Evolutionary conservation across 2,888 invertebrate genomes (phyloP), one percentile per base, ranked within the genome.

Genomic region (Cordilura impudica): DNA sequence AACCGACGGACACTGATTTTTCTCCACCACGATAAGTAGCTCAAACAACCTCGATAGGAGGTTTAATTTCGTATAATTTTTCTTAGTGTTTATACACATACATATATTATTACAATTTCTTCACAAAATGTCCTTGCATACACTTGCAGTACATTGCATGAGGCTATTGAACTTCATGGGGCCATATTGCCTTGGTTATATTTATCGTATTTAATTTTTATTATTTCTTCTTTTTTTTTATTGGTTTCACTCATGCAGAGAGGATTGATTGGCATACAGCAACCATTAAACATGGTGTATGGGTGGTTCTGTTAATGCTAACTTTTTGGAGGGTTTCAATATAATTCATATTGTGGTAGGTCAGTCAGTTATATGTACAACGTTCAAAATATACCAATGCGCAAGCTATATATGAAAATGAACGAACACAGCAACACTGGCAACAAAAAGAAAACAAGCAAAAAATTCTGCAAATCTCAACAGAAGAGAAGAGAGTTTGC

Each of bases 61-160:
- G n/a, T n/a, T n/a, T n/a, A n/a, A n/a, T n/a, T n/a, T n/a, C n/a
- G n/a, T n/a, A n/a, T n/a, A n/a, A n/a, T n/a, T n/a, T n/a, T n/a
- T n/a, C n/a, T n/a, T n/a, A n/a, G n/a, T n/a, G n/a, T n/a, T n/a
- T n/a, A n/a, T n/a, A n/a, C n/a, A n/a, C n/a, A n/a, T n/a, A n/a
- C n/a, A n/a, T n/a, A n/a, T n/a, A n/a, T n/a, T n/a, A 39, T n/a
- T 12, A 31, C 31, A 4, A 39, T n/a, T n/a, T 39, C 35, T n/a
- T 39, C n/a, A 39, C 4, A 39, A 53, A 78, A 81, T 83, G 84
- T 85, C 85, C 85, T 85, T 85, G 84, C 83, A 53, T 72, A 47
- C 51, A 84, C 84, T 85, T 80, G 81, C 83, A 82, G 83, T 84
- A 78, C 83, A 83, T 82, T 82, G 82, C 81, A 84, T 76, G 79